Percentiles rank a stretch among this genome's conserved stretches.
Conservation (phyloP, 2,888 invertebrate genomes). For the Endomychus coccineus region DNA sequence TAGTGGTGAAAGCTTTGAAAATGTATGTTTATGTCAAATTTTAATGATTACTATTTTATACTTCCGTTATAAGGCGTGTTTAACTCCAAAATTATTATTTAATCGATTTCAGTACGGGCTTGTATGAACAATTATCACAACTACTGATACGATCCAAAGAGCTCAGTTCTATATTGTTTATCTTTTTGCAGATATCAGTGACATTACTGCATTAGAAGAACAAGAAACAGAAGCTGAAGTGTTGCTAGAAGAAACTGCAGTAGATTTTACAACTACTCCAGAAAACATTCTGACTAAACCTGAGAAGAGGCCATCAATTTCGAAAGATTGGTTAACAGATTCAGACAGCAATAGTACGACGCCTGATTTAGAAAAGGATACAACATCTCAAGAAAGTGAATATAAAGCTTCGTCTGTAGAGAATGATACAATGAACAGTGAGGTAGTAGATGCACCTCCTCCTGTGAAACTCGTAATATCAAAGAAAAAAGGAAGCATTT, state of each 20-base stretch:
- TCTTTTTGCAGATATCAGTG: no score
- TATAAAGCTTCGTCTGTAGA: slow-evolving; percentile 20
- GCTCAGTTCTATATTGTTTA: no score
- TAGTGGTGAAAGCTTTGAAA: no score
- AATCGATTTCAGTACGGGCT: no score
- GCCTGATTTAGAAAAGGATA: slow-evolving; percentile 20
- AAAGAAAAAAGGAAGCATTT: slow-evolving; percentile 83
- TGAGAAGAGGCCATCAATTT: slow-evolving; percentile 8
- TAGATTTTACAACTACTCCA: background rate
- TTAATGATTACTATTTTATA: no score
- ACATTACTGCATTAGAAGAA: background rate
- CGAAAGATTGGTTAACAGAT: slow-evolving; percentile 24
- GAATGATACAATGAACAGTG: slow-evolving; percentile 8
- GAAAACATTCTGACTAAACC: background rate
- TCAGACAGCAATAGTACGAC: slow-evolving; percentile 31
- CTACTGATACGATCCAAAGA: no score
- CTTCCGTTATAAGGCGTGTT: no score
- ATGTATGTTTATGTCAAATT: no score
- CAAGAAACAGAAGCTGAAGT: background rate
- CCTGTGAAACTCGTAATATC: slow-evolving; percentile 58
- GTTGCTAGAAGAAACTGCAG: background rate
- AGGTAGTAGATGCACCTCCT: slow-evolving; percentile 21
- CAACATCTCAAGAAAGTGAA: slow-evolving; percentile 29
- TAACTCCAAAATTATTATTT: no score
- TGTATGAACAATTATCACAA: no score